Conservation (phyloP, 1,140 invertebrate genomes). For the Caenorhabditis inopinata region DNA sequence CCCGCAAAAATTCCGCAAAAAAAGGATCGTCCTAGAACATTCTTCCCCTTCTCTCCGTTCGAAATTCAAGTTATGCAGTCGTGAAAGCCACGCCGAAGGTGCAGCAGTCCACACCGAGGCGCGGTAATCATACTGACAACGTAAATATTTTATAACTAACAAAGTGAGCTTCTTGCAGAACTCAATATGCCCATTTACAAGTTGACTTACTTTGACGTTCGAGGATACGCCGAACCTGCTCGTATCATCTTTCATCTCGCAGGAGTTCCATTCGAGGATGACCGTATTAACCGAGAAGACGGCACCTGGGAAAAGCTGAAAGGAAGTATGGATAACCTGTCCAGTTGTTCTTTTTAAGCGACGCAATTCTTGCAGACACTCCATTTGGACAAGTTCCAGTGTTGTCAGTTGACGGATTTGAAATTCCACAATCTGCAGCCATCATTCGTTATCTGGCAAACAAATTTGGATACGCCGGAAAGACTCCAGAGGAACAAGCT, state of each 20-base stretch:
- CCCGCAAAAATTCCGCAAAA: too few species aligned
- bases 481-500: slow-evolving; percentile 13
- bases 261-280: slow-evolving; percentile 40
- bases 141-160: too few species aligned
- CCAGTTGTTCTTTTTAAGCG: too few species aligned
- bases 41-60: too few species aligned
- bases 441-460: slow-evolving; percentile 1
- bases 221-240: slow-evolving; percentile 30
- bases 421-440: slow-evolving; percentile 29
- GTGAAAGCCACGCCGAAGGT: too few species aligned
- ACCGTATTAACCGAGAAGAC: background rate
- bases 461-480: background rate
- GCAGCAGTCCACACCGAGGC: too few species aligned
- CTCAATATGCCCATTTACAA: slow-evolving; percentile 43
- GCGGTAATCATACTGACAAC: too few species aligned
- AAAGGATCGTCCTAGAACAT: too few species aligned
- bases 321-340: background rate
- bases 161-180: too few species aligned
- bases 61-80: too few species aligned
- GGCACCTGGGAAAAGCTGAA: slow-evolving; percentile 28
- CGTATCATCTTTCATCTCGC: slow-evolving; percentile 34
- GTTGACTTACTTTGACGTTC: slow-evolving; percentile 35
- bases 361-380: slow-evolving; percentile 22
- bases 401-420: slow-evolving; percentile 6
- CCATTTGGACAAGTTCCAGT: slow-evolving; percentile 38